Conservation (phyloP, 2,113 vertebrate genomes). For the Notothenia rossii region DNA sequence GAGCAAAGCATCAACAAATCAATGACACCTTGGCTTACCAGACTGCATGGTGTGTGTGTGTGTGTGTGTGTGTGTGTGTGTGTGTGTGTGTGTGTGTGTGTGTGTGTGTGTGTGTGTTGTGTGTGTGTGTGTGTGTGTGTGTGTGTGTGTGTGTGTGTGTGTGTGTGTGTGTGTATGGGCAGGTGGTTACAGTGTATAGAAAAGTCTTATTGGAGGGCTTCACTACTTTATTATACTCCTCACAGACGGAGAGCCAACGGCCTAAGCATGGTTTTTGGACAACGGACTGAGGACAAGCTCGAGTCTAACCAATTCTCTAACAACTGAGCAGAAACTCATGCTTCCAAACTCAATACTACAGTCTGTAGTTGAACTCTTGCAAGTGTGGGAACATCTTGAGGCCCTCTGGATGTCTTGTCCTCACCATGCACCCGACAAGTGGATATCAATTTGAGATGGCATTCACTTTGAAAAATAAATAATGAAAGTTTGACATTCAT, state of each 20-base stretch:
- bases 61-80: conserved; percentile 7
- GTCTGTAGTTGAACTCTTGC: conserved; percentile 7
- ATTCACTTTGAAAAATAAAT: conserved; percentile 21
- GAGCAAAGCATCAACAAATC: conserved; percentile 53
- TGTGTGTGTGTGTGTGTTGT: conserved; percentile 10
- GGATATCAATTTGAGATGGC: conserved; percentile 32
- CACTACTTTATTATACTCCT: background rate
- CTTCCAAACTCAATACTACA: conserved; percentile 22
- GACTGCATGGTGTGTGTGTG: too few relatives aligned
- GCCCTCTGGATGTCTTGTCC: conserved; percentile 29
- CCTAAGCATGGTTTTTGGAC: background rate
- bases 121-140: background rate
- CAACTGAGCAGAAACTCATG: conserved; percentile 8
- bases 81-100: conserved; percentile 17
- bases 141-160: conserved; percentile 7
- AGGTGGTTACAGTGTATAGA: conserved; percentile 29
- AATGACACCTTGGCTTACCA: conserved; percentile 29
- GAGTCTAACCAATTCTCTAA: background rate
- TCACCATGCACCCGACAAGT: conserved; percentile 12
- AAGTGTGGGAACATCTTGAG: conserved; percentile 16
- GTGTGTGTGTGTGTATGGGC: conserved; percentile 15
- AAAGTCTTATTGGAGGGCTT: background rate
- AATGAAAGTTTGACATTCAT: conserved; percentile 27
- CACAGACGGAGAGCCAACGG: background rate
- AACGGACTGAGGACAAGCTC: background rate